Evolutionary conservation across 2,113 vertebrate species (phyloP).

Genomic region (Dolichallabes microphthalmus): DNA sequence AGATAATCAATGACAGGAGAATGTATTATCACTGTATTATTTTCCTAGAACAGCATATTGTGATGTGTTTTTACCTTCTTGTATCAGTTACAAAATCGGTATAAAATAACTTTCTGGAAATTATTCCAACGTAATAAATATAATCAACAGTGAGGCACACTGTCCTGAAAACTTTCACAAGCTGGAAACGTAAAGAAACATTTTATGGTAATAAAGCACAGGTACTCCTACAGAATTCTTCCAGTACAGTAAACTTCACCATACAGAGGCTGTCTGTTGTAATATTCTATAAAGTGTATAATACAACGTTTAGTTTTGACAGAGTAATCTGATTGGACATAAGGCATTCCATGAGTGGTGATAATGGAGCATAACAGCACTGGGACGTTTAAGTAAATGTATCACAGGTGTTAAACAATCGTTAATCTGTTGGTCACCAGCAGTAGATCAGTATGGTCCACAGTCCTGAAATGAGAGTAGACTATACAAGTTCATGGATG

Average conservation of each 20-base stretch:
- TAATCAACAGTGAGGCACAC: neutral
- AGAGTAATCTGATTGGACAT: too few species aligned
- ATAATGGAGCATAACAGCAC: neutral
- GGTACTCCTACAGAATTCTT: neutral
- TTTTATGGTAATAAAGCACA: neutral
- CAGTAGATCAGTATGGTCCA: too few species aligned
- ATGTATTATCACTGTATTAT: neutral
- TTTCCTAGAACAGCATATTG: neutral
- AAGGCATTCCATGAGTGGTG: too few species aligned
- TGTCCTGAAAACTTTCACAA: neutral
- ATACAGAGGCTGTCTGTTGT: neutral
- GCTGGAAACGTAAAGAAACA: neutral
- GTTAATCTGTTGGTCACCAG: too few species aligned
- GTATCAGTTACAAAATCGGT: too few species aligned
- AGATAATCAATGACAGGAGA: neutral
- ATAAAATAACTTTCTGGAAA: too few species aligned
- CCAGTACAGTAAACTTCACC: neutral
- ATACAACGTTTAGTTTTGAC: too few species aligned
- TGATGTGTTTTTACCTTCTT: neutral
- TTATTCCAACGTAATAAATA: too few species aligned
- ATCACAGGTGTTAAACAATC: too few species aligned
- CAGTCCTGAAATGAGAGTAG: neutral
- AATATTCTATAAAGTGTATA: neutral
- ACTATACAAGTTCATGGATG: neutral
- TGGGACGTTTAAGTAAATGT: too few species aligned